Percentiles rank a stretch among this genome's conserved stretches.
Evolutionary conservation across 2,888 invertebrate species (phyloP).

Genomic region (Caenorhabditis drosophilae): DNA sequence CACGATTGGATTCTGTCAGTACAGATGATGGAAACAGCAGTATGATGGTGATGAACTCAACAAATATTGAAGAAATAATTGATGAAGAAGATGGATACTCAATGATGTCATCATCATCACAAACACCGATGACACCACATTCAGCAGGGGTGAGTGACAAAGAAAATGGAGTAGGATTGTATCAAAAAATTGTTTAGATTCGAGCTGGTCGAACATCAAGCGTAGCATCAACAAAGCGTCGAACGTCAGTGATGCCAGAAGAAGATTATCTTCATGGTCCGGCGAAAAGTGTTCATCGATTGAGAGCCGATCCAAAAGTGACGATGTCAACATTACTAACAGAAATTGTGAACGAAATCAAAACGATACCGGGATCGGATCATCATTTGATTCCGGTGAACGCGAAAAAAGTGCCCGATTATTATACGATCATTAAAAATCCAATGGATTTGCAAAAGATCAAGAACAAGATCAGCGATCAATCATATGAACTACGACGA

Average conservation of each 20-base stretch:
- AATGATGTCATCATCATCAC: neutral
- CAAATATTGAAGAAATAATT: too few species aligned
- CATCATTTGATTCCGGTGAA: constrained; percentile 93
- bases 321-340: constrained; percentile 57
- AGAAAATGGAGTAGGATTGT: too few species aligned
- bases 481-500: constrained; percentile 82
- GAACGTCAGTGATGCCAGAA: constrained; percentile 53
- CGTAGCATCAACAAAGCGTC: constrained; percentile 33
- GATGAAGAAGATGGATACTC: neutral
- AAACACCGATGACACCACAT: neutral
- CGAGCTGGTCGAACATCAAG: neutral
- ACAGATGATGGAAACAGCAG: too few species aligned
- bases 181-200: too few species aligned
- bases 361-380: constrained; percentile 84
- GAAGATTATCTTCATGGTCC: constrained; percentile 67
- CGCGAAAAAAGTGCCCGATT: constrained; percentile 87
- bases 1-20: neutral
- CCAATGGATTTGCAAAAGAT: constrained; percentile 98
- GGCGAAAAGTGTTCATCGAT: constrained; percentile 80
- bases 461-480: constrained; percentile 77
- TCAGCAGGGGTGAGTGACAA: too few species aligned
- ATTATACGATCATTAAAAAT: constrained; percentile 85
- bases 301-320: constrained; percentile 87
- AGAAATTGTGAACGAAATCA: constrained; percentile 76
- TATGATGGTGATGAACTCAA: too few species aligned